Base-by-base conservation (phyloP, 2,797 vertebrate species). In the Anolis apletophallus region DNA sequence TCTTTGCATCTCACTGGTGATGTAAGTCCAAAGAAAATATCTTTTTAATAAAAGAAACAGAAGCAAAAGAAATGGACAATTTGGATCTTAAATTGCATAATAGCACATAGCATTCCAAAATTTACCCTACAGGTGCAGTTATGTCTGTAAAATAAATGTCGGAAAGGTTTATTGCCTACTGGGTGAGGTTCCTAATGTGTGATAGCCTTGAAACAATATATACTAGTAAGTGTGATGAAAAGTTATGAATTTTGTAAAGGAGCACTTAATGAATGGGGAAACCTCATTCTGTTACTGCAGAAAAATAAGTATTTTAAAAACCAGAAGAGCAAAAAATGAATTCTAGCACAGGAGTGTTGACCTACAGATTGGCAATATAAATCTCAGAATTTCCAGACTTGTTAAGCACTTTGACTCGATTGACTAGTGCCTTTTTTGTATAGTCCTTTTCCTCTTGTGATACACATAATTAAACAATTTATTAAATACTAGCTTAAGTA, bases 71-170 rank as follows among this genome's bases (percentile, higher is more conserved):
- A 81, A 46, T 52, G 82, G 74, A 80, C 59, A 77, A 80, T 52
- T 19, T 82, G 71, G 11, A 46, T 75, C 73, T 82, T 61, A 23
- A 71, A 80, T 79, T 40, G 83, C 81, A 61, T 75, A 88, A 85
- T 81, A 34, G 64, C 11, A 26, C 83, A 83, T 5, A 21, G 19
- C 59, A 32, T 59, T 26, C 87, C 84, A 85, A 86, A 84, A 57
- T 76, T 54, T 79, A 23, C 84, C 84, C 64, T 50, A 54, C 71
- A 68, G 73, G 73, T 64, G 40, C 0, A 0, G 74, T 21, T 4
- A 36, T 61, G 46, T 8, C 54, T 88, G 71, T 78, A 74, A 80
- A 32, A 72, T 61, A 50, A 87, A 82, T 88, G 71, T 73, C 9
- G 67, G 54, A 72, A 86, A 84, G 52, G 8, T 84, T 88, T 84